Evolutionary conservation across 2,113 vertebrate genomes (phyloP).

Genomic region (Uria lomvia): DNA sequence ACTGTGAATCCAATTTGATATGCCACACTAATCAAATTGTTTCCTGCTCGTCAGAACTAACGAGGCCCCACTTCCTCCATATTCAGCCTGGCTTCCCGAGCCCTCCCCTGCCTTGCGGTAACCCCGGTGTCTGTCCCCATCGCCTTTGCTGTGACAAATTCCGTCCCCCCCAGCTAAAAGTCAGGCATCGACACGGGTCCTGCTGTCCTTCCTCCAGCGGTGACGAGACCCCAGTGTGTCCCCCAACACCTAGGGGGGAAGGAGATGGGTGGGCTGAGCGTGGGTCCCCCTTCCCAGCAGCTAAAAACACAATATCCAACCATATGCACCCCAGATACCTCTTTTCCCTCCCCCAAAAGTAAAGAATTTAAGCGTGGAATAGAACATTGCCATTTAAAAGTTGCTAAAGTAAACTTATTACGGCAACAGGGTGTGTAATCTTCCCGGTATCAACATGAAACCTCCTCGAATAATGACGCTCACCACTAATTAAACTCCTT

Average conservation of each 20-base stretch:
- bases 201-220: not conserved
- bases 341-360: fast-evolving
- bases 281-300: not conserved
- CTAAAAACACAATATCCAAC: not conserved
- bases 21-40: not conserved
- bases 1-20: not conserved
- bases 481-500: conserved; percentile 32
- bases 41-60: not conserved
- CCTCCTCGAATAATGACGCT: conserved; percentile 8
- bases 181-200: fast-evolving
- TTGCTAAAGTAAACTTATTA: not conserved
- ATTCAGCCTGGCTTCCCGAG: not conserved
- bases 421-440: not conserved
- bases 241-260: fast-evolving
- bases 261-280: not conserved
- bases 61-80: fast-evolving
- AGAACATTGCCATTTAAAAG: not conserved
- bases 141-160: fast-evolving
- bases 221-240: not conserved
- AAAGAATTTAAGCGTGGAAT: not conserved
- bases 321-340: fast-evolving
- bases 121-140: fast-evolving
- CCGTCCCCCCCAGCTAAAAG: not conserved
- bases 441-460: not conserved
- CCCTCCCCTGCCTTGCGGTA: not conserved